Evolutionary conservation across 2,113 vertebrate species (phyloP).

Genomic region (Ctenodactylus gundi): DNA sequence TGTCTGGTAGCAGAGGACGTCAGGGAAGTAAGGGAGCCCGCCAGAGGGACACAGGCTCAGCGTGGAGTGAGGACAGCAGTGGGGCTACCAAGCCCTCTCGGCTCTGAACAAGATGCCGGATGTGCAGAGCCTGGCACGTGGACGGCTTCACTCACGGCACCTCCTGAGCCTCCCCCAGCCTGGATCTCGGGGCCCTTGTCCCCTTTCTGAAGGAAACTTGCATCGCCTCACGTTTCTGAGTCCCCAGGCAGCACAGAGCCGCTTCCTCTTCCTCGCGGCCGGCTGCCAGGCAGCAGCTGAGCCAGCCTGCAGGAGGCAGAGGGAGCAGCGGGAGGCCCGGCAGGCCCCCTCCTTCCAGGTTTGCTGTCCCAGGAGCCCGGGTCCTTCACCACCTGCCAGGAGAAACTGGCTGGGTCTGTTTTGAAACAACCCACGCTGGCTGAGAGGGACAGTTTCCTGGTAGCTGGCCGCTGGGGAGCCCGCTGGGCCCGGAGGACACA

Average conservation of each 20-base stretch:
- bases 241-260: slow-evolving; percentile 33
- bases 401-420: background rate
- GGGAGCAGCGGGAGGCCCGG: accelerated
- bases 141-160: accelerated
- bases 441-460: background rate
- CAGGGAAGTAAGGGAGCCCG: background rate
- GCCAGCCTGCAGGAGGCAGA: background rate
- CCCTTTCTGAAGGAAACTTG: background rate
- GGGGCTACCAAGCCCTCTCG: accelerated
- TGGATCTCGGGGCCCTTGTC: background rate
- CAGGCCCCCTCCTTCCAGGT: background rate
- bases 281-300: accelerated
- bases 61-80: accelerated
- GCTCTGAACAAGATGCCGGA: background rate
- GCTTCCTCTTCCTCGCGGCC: background rate
- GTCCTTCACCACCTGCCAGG: background rate
- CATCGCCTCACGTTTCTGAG: background rate
- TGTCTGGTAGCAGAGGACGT: background rate
- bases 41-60: background rate
- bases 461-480: background rate
- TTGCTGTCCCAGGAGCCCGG: background rate
- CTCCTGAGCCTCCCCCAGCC: too few relatives aligned
- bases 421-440: background rate
- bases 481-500: background rate
- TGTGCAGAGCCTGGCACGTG: background rate